These are phyloP conservation scores for Sparus aurata DNA, from an alignment of 2,797 vertebrate species.

Conservation along the genomic window DNA sequence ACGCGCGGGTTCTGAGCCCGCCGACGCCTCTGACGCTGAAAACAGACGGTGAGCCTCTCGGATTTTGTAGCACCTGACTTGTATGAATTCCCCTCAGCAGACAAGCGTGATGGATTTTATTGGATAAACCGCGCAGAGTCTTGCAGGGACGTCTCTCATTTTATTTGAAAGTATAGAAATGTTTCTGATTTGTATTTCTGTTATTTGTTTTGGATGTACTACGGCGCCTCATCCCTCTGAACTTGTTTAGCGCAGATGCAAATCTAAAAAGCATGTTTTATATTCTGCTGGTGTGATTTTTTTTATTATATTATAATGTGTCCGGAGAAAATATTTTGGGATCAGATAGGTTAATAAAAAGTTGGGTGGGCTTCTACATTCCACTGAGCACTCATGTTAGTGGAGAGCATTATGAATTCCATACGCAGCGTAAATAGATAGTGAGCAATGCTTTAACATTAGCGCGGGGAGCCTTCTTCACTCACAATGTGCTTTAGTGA, in stretches of 20 bases:
- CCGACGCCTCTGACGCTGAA: slow-evolving; percentile 95
- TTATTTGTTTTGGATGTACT: slow-evolving; percentile 8
- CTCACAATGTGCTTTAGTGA: slow-evolving; percentile 73
- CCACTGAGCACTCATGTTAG: slow-evolving; percentile 34
- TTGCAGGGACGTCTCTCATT: slow-evolving; percentile 7
- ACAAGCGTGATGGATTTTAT: slow-evolving; percentile 29
- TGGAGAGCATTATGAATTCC: slow-evolving; percentile 65
- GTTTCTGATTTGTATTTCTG: not conserved
- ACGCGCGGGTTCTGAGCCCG: slow-evolving; percentile 93
- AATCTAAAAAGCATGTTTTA: slow-evolving; percentile 48
- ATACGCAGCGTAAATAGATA: slow-evolving; percentile 71
- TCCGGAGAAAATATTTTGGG: slow-evolving; percentile 23
- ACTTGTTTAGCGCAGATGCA: slow-evolving; percentile 38
- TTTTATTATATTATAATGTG: slow-evolving; percentile 29
- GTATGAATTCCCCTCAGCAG: slow-evolving; percentile 20
- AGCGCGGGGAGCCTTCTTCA: slow-evolving; percentile 72
- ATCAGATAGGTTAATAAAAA: slow-evolving; percentile 53
- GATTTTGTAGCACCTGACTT: slow-evolving; percentile 24
- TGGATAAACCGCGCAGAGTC: slow-evolving; percentile 16
- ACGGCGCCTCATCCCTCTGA: slow-evolving; percentile 4
- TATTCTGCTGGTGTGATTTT: slow-evolving; percentile 32
- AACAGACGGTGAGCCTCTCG: slow-evolving; percentile 90
- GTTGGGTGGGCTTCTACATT: slow-evolving; percentile 12
- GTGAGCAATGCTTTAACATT: slow-evolving; percentile 78
- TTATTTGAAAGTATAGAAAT: slow-evolving; percentile 25